These are phyloP conservation scores for Idaea aversata DNA, from an alignment of 2,888 invertebrate genomes.

Conservation along the genomic window DNA sequence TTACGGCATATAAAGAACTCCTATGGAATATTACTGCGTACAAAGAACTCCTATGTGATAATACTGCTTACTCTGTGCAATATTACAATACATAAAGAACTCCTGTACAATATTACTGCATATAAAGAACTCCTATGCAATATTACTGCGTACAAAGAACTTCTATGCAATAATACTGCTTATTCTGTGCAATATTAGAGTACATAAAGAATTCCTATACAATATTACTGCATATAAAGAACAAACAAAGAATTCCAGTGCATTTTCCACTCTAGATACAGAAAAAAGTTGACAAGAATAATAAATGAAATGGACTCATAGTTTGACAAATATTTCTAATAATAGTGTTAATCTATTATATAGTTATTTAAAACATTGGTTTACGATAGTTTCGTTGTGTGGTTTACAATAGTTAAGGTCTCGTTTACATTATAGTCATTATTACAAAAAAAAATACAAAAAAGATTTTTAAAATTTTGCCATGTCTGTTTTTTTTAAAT, in stretches of 20 bases:
- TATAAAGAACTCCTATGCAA: background rate
- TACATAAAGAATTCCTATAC: no score
- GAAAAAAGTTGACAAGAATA: background rate
- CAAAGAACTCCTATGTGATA: no score
- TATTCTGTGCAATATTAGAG: no score
- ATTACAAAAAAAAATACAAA: conserved; percentile 1
- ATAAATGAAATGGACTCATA: background rate
- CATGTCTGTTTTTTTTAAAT: no score
- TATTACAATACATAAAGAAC: no score
- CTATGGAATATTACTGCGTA: no score
- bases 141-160: background rate
- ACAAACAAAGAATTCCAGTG: background rate
- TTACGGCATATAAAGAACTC: no score
- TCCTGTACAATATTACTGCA: no score
- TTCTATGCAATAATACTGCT: background rate
- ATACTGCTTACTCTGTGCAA: no score
- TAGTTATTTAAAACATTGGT: conserved; percentile 8
- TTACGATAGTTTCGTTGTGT: conserved; percentile 28
- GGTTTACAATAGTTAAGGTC: conserved; percentile 18
- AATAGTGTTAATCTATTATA: conserved; percentile 13
- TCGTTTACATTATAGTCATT: conserved; percentile 9
- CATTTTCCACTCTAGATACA: background rate
- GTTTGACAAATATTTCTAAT: conserved; percentile 7
- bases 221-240: no score
- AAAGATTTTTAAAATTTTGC: background rate